Percentiles rank a stretch among this genome's conserved stretches.
phyloP scores from a whole-genome alignment of 2,797 vertebrate species.

The Sternarchorhynchus goeldii region DNA sequence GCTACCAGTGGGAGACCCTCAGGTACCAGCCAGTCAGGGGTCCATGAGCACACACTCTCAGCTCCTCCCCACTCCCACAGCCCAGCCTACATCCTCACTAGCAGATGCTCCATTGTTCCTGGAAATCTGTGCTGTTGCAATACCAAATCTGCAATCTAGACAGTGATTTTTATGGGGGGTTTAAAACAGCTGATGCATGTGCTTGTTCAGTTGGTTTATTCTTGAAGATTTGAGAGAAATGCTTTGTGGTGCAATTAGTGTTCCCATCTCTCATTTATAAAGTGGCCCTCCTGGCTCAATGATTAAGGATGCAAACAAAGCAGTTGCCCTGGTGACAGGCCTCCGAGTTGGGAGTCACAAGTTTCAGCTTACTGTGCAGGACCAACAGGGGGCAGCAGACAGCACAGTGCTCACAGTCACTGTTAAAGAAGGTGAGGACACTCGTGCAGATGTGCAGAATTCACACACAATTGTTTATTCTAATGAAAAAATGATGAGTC shows the following conservation, averaged over 20 bases:
- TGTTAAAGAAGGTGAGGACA: slow-evolving; percentile 81
- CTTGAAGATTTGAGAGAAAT: slow-evolving; percentile 19
- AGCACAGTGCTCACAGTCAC: slow-evolving; percentile 72
- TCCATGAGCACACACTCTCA: neutral
- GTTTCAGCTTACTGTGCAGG: slow-evolving; percentile 82
- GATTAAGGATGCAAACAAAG: slow-evolving; percentile 75
- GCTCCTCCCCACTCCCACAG: no score
- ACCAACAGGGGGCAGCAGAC: slow-evolving; percentile 82
- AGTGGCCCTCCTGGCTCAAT: slow-evolving; percentile 81
- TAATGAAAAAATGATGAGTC: neutral
- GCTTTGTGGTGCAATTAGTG: neutral
- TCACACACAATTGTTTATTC: neutral
- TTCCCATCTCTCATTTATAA: slow-evolving; percentile 51
- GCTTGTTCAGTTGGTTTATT: neutral
- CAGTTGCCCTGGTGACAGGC: slow-evolving; percentile 76
- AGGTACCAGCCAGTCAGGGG: slow-evolving; percentile 74
- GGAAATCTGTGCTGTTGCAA: neutral
- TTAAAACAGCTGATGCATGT: neutral
- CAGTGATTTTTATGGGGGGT: neutral
- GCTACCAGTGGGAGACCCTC: slow-evolving; percentile 83
- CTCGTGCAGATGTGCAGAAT: neutral
- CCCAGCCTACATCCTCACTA: neutral
- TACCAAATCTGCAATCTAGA: neutral
- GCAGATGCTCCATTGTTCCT: neutral
- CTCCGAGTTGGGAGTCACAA: slow-evolving; percentile 79